These are phyloP conservation scores for Ibidorhyncha struthersii DNA, from an alignment of 2,113 vertebrate species.

Conservation along the genomic window DNA sequence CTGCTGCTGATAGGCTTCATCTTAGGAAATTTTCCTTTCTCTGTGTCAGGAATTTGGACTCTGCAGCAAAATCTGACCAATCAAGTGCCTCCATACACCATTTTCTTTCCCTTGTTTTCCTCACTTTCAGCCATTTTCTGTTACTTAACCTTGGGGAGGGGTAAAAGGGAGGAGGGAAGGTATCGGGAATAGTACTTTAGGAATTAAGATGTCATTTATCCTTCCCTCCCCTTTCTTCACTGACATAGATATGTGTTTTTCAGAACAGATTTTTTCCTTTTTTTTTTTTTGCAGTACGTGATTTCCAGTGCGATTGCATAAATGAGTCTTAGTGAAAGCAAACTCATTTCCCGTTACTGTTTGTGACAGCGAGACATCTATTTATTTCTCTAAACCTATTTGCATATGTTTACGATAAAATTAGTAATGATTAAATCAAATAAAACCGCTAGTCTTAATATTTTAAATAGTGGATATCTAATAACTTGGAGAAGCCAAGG, in stretches of 20 bases:
- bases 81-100: slow-evolving; percentile 1
- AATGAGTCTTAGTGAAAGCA: neutral
- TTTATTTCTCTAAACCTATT: neutral
- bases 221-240: neutral
- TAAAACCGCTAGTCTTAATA: neutral
- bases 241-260: neutral
- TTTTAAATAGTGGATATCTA: neutral
- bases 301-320: neutral
- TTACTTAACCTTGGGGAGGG: neutral
- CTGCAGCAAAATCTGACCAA: slow-evolving; percentile 70
- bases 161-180: neutral
- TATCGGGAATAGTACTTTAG: neutral
- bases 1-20: rapidly evolving
- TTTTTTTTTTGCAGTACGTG: rapidly evolving
- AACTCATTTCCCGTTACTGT: rapidly evolving
- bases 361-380: rapidly evolving
- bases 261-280: neutral
- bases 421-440: neutral
- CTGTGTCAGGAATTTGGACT: neutral
- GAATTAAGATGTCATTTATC: neutral
- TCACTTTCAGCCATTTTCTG: slow-evolving; percentile 62
- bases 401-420: neutral
- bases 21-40: neutral
- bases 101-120: slow-evolving; percentile 34
- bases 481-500: rapidly evolving